These are phyloP conservation scores for Cheilosia urbana DNA, from an alignment of 2,888 invertebrate species.

Conservation along the genomic window DNA sequence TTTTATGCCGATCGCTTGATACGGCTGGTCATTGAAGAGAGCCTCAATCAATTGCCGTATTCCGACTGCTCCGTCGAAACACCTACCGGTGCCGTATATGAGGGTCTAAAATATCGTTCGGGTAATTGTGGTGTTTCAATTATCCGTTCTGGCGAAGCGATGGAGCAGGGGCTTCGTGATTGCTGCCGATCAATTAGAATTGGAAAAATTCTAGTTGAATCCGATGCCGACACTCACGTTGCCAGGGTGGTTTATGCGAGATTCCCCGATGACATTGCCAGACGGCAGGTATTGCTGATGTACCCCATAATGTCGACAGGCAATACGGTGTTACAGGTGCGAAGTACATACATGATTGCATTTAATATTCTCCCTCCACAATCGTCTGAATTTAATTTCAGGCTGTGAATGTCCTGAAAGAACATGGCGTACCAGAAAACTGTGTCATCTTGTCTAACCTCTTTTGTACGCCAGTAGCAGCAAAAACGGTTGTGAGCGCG, in stretches of 20 bases:
- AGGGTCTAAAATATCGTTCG: conserved; percentile 97
- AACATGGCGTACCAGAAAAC: conserved; percentile 96
- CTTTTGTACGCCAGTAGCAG: conserved; percentile 97
- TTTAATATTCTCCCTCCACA: neutral
- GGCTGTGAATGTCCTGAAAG: conserved; percentile 96
- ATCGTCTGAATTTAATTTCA: conserved; percentile 82
- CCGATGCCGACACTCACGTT: conserved; percentile 97
- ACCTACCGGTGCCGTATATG: conserved; percentile 93
- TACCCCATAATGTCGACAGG: conserved; percentile 99
- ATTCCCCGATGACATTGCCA: conserved; percentile 97
- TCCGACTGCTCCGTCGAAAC: conserved; percentile 95
- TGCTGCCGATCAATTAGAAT: conserved; percentile 99
- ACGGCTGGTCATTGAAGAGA: conserved; percentile 98
- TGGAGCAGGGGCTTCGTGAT: conserved; percentile 97
- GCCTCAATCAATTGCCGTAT: conserved; percentile 96
- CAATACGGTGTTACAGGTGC: conserved; percentile 93
- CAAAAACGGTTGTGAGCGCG: conserved; percentile 91
- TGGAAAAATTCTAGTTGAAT: conserved; percentile 98
- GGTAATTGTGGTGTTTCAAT: conserved; percentile 99
- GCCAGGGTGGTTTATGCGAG: conserved; percentile 98
- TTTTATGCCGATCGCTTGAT: conserved; percentile 99
- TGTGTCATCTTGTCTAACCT: conserved; percentile 98
- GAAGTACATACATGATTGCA: neutral
- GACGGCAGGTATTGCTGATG: conserved; percentile 95
- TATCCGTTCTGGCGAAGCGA: conserved; percentile 96